These are phyloP conservation scores for Podarcis raffonei DNA, from an alignment of 2,113 vertebrate genomes.

Conservation along the genomic window DNA sequence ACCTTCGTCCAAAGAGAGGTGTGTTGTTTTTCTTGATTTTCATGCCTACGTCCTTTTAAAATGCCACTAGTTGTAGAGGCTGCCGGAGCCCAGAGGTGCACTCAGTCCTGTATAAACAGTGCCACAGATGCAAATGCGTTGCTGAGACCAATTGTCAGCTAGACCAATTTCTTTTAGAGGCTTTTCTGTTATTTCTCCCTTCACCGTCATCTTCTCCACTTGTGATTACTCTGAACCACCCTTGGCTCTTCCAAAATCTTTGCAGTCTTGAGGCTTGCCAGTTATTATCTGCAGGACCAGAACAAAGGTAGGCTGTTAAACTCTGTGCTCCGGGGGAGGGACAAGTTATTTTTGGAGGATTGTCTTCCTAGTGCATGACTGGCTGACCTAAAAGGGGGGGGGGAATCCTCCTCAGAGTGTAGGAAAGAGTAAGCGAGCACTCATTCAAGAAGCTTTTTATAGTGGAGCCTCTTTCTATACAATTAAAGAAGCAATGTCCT, in stretches of 20 bases:
- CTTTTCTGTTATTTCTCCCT: slow-evolving; percentile 65
- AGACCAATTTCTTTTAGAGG: slow-evolving; percentile 58
- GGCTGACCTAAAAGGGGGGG: slow-evolving; percentile 72
- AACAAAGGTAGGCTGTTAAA: slow-evolving; percentile 89
- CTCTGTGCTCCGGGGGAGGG: slow-evolving; percentile 80
- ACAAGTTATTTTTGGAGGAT: slow-evolving; percentile 79
- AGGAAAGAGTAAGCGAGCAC: slow-evolving; percentile 61
- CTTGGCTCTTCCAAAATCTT: slow-evolving; percentile 86
- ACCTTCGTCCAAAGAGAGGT: slow-evolving; percentile 55
- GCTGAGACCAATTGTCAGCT: slow-evolving; percentile 58
- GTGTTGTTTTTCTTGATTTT: slow-evolving; percentile 68
- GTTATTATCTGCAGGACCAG: slow-evolving; percentile 85
- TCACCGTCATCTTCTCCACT: slow-evolving; percentile 56
- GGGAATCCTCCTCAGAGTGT: slow-evolving; percentile 48
- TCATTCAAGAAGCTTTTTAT: slow-evolving; percentile 62
- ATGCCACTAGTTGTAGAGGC: slow-evolving; percentile 68
- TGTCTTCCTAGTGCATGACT: slow-evolving; percentile 77
- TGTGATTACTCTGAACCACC: slow-evolving; percentile 70
- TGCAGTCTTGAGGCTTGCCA: slow-evolving; percentile 86
- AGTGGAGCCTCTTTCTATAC: slow-evolving; percentile 71
- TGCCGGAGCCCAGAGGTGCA: slow-evolving; percentile 63
- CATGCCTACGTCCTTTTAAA: slow-evolving; percentile 60
- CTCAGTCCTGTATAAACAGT: slow-evolving; percentile 73
- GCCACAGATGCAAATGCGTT: slow-evolving; percentile 68
- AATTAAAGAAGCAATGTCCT: slow-evolving; percentile 64